Percentiles rank a stretch among this genome's conserved stretches.
phyloP scores from a whole-genome alignment of 2,797 vertebrate species.

The Myiothlypis coronata region DNA sequence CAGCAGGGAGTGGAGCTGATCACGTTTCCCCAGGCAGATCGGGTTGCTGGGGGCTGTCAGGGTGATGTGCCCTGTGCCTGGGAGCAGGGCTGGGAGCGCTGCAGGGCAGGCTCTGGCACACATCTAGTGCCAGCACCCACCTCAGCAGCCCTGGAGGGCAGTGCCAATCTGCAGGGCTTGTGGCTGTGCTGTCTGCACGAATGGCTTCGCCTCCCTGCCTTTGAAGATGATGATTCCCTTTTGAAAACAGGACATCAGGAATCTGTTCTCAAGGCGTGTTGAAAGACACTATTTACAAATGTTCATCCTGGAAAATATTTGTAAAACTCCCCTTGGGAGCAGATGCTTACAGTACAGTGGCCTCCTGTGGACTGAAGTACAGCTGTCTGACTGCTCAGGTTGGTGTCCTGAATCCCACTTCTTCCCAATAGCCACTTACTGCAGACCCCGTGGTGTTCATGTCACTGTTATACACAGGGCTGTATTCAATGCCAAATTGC shows the following conservation, averaged over 20 bases:
- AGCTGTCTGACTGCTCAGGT: neutral
- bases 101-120: neutral
- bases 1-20: neutral
- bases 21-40: neutral
- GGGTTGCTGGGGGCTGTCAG: neutral
- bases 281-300: slow-evolving; percentile 29
- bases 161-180: neutral
- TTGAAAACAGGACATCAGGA: neutral
- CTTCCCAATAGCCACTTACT: neutral
- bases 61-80: neutral
- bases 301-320: slow-evolving; percentile 20
- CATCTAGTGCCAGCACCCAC: neutral
- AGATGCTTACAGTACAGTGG: neutral
- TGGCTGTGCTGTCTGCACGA: neutral
- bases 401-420: neutral
- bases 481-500: neutral
- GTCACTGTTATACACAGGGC: accelerated
- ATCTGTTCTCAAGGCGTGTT: neutral
- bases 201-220: neutral
- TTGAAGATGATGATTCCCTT: neutral
- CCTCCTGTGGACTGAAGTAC: neutral
- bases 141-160: neutral
- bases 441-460: accelerated
- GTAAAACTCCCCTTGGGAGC: neutral
- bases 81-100: neutral